phyloP scores from a whole-genome alignment of 2,797 vertebrate species.

The Margarornis squamiger region DNA sequence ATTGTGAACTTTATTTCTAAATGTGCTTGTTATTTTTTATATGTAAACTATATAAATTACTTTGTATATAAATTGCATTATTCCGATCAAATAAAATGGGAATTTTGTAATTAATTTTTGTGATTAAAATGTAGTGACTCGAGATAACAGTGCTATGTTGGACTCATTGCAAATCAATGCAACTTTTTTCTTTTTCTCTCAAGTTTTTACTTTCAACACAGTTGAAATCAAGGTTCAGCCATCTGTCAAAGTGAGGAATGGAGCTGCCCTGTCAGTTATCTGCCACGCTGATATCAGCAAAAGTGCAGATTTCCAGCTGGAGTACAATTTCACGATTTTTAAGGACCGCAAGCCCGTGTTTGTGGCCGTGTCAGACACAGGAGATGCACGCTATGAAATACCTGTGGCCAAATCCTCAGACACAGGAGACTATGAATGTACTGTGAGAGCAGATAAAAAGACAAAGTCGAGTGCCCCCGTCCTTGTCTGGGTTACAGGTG shows the following conservation, averaged over 20 bases:
- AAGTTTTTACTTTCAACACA: conserved; percentile 78
- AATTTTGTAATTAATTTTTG: background rate
- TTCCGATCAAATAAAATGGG: background rate
- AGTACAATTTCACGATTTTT: conserved; percentile 62
- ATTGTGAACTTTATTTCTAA: background rate
- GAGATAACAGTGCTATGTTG: background rate
- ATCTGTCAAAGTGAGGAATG: conserved; percentile 45
- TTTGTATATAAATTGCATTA: background rate
- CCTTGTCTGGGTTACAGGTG: conserved; percentile 64
- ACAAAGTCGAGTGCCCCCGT: background rate
- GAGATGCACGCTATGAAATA: conserved; percentile 27
- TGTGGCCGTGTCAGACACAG: conserved; percentile 23
- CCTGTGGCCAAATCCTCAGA: conserved; percentile 53
- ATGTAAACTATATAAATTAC: background rate
- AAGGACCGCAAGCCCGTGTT: conserved; percentile 57
- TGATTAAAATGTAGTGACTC: background rate
- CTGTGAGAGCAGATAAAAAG: conserved; percentile 59
- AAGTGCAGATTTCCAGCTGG: conserved; percentile 17
- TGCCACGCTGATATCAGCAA: conserved; percentile 74
- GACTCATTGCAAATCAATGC: background rate
- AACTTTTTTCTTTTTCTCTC: background rate
- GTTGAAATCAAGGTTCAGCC: conserved; percentile 66
- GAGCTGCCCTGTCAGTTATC: conserved; percentile 59
- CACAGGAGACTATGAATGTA: conserved; percentile 73
- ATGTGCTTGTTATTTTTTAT: background rate